A percentile compares a stretch with the other conserved stretches of the same genome.
Evolutionary conservation across 2,888 invertebrate species (phyloP).

Genomic region (Lepidonotus clava): DNA sequence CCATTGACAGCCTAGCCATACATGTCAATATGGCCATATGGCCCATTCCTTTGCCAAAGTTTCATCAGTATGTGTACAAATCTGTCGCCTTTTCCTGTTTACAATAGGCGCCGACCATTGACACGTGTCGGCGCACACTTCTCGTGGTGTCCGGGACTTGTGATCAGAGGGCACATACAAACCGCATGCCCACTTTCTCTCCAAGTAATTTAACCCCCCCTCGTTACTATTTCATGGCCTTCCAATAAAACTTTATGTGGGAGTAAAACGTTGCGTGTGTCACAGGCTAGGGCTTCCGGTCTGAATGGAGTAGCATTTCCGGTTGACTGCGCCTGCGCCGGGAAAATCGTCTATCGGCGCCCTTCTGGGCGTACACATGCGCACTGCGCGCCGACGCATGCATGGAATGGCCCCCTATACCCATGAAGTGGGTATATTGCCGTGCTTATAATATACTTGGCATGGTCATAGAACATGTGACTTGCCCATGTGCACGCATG

Average conservation of each 20-base stretch:
- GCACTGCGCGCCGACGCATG: neutral
- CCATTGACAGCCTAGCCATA: neutral
- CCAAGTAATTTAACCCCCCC: neutral
- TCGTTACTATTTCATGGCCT: conserved; percentile 20
- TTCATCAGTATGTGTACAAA: neutral
- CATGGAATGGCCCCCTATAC: neutral
- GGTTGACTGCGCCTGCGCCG: neutral
- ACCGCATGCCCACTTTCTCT: no score
- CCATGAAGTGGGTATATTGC: no score
- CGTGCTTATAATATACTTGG: neutral
- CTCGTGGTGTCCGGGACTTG: conserved; percentile 21
- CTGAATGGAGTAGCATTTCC: conserved; percentile 38
- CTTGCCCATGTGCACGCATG: neutral
- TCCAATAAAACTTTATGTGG: conserved; percentile 13
- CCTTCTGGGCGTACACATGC: neutral
- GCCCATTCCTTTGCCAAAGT: neutral
- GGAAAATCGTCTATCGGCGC: neutral
- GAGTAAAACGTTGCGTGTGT: conserved; percentile 13
- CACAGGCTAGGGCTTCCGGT: neutral
- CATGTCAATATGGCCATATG: conserved; percentile 32
- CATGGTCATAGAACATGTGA: conserved; percentile 17
- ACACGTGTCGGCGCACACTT: conserved; percentile 38
- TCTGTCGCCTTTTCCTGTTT: neutral
- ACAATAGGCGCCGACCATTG: neutral
- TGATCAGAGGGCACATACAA: neutral